Evolutionary conservation across 2,113 vertebrate genomes (phyloP), one percentile per base, ranked within the genome.

Genomic region (Hippocampus zosterae): DNA sequence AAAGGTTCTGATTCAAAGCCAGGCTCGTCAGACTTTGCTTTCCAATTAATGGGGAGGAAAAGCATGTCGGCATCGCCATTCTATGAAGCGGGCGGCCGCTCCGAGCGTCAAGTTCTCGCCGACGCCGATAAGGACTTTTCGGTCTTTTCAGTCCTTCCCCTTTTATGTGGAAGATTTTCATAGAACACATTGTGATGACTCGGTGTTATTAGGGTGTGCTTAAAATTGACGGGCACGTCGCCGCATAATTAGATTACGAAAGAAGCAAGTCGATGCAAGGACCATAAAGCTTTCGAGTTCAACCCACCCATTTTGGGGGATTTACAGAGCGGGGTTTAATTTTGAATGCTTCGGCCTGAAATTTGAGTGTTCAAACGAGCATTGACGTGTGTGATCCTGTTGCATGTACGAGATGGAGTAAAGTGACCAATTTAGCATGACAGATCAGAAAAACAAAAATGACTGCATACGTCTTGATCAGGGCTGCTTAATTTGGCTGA

Each of bases 41-140:
- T 82, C 75, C 81, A 90, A 87, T 90, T 85, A 88, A 76, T 81
- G 76, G 48, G 0, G 33, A 82, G 70, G 25, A 68, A 81, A 83
- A 70, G 65, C 76, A 52, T 84, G 88, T 88, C 88, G 61, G 67
- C n/a, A 2, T 48, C 42, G n/a, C 73, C 82, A 88, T 88, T 87
- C 86, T 76, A 81, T 73, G 80, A 80, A 75, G 75, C 12, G 21
- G 41, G 65, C 70, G 63, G 60, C 65, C 72, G 75, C 73, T 73
- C 67, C 65, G 21, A 72, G 66, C 46, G 42, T 69, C 65, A 27
- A 1, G 44, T 74, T 74, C 72, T 56, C 41, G 62, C 46, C 37
- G 41, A 70, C 55, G 67, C 33, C 40, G 74, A 81, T 62, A 65
- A 66, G 37, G 1, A 70, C 53, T 67, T 60, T 50, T 75, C 72